Evolutionary conservation across 2,888 invertebrate species (phyloP), one percentile per base, ranked within the genome.

Genomic region (Steinernema hermaphroditum): DNA sequence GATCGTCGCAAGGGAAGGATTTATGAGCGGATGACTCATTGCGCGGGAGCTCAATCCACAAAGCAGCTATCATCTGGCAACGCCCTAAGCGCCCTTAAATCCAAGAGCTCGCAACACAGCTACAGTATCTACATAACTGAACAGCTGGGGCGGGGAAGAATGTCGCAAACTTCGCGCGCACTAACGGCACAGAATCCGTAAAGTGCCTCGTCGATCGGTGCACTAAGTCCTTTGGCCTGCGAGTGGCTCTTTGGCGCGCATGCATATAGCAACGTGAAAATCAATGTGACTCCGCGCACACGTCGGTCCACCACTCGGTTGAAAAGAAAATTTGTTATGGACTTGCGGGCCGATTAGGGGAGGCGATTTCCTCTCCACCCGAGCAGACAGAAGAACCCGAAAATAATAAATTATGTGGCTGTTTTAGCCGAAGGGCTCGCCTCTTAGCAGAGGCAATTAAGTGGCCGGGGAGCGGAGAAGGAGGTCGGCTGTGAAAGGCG

Each of bases 401-500:
- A 54, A 54, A 54, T 27, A 54, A 54, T 54, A 54, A 54, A 54
- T 54, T 22, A 54, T 54, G 54, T 54, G 24, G 24, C 54, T 24
- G 54, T 27, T 54, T 24, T 54, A 46, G 46, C 9, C 43, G 43
- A 41, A 16, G 22, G 22, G 8, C 8, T 16, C 22, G 16, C 8
- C 2, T 4, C n/a, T 46, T 4, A 16, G 46, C n/a, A n/a, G n/a
- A 46, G 4, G 22, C 22, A 46, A 46, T 46, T 46, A 46, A 46
- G 22, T 41, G 46, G 16, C 12, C 37, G 46, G 16, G n/a, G n/a
- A 46, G 46, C n/a, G 46, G 46, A 46, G 46, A 6, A 19, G 22
- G 43, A 8, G 43, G 16, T n/a, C n/a, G n/a, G n/a, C n/a, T n/a
- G n/a, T n/a, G n/a, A n/a, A n/a, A n/a, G n/a, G n/a, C n/a, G n/a